Conservation (phyloP, 2,113 vertebrate genomes). For the Odocoileus hemionus region DNA sequence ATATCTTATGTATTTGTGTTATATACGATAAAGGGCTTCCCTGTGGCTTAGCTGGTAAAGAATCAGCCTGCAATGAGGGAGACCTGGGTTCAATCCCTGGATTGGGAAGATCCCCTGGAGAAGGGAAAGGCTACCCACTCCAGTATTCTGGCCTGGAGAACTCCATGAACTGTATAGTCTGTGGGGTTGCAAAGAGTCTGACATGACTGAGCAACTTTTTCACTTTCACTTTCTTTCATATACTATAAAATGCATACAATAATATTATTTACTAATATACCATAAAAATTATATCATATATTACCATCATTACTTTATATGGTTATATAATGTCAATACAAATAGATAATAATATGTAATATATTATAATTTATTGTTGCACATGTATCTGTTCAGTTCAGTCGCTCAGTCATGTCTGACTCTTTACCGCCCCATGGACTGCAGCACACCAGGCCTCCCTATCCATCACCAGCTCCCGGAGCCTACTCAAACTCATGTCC, state of each 20-base stretch:
- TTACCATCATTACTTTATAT: background rate
- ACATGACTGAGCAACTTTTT: rapidly evolving
- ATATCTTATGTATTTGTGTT: background rate
- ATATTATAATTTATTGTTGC: background rate
- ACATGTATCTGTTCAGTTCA: background rate
- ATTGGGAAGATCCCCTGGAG: background rate
- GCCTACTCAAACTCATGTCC: background rate
- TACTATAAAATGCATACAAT: background rate
- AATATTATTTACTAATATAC: background rate
- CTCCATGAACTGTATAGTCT: background rate
- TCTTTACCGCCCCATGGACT: background rate
- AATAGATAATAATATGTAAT: background rate
- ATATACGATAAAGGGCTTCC: background rate
- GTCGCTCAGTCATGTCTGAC: background rate
- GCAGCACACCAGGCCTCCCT: background rate
- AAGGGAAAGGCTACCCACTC: background rate
- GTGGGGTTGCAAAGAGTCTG: background rate
- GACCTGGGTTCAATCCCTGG: background rate
- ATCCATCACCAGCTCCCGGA: background rate
- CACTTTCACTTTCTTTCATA: background rate
- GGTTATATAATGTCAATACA: background rate
- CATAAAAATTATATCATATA: background rate
- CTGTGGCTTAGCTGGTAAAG: background rate
- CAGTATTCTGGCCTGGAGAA: background rate
- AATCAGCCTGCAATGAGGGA: background rate